These are phyloP conservation scores for Dicerorhinus sumatrensis DNA, from an alignment of 2,113 vertebrate species.

Conservation along the genomic window DNA sequence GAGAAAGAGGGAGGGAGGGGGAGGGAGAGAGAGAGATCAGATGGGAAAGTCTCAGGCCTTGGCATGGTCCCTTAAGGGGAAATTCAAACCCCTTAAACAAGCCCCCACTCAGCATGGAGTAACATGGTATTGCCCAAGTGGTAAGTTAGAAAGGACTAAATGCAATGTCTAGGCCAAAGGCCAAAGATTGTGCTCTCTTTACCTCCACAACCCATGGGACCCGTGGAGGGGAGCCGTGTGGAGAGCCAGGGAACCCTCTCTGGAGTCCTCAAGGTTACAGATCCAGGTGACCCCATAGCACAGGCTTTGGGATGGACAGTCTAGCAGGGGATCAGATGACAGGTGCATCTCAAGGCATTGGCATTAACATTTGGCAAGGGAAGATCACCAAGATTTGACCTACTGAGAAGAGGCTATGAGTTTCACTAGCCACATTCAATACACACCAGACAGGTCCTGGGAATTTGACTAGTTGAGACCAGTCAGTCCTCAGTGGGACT, in stretches of 20 bases:
- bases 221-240: too few relatives aligned
- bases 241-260: neutral
- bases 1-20: too few relatives aligned
- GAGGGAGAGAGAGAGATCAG: fast-evolving
- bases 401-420: neutral
- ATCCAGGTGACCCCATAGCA: neutral
- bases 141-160: neutral
- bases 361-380: neutral
- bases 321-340: neutral
- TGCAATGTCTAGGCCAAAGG: neutral
- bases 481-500: neutral
- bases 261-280: neutral
- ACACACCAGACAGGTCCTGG: neutral
- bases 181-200: neutral
- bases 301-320: neutral
- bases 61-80: neutral
- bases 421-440: neutral
- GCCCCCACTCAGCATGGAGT: neutral
- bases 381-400: neutral
- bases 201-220: neutral
- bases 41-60: neutral
- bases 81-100: neutral
- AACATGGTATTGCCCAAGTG: too few relatives aligned
- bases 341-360: too few relatives aligned
- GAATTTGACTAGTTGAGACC: neutral